These are phyloP conservation scores for Pogoniulus pusillus DNA, from an alignment of 2,797 vertebrate species.

Conservation along the genomic window DNA sequence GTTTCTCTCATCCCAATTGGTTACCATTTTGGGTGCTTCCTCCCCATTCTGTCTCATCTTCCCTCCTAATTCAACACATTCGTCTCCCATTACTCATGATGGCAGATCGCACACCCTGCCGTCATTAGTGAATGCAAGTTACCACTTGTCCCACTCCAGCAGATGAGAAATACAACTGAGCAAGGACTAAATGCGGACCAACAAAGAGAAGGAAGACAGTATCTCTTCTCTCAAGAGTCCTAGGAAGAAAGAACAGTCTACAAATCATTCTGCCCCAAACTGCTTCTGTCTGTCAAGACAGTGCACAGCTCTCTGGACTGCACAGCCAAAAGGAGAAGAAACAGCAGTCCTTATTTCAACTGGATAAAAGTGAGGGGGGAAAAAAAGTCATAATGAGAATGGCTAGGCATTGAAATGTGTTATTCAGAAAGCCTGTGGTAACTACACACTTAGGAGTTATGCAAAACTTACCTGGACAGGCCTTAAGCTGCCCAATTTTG, in stretches of 20 bases:
- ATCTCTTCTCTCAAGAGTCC: background rate
- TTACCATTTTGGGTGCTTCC: background rate
- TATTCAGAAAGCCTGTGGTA: background rate
- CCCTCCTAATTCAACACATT: background rate
- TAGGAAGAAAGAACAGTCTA: background rate
- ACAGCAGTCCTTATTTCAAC: background rate
- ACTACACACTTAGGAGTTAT: background rate
- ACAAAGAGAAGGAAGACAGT: background rate
- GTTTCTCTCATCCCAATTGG: background rate
- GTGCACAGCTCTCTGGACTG: background rate
- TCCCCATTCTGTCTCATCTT: background rate
- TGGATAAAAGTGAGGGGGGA: background rate
- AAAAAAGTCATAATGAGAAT: background rate
- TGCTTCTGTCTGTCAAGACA: background rate
- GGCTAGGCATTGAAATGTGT: background rate
- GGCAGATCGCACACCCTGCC: background rate
- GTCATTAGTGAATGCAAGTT: background rate
- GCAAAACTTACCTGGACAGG: background rate
- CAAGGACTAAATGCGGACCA: background rate
- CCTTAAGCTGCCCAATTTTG: background rate
- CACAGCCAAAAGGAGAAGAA: background rate
- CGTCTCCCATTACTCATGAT: background rate
- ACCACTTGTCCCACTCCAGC: background rate
- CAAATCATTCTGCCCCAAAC: background rate
- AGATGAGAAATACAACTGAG: background rate